These are phyloP conservation scores for Agrypnia vestita DNA, from an alignment of 1,140 invertebrate genomes.

Conservation along the genomic window DNA sequence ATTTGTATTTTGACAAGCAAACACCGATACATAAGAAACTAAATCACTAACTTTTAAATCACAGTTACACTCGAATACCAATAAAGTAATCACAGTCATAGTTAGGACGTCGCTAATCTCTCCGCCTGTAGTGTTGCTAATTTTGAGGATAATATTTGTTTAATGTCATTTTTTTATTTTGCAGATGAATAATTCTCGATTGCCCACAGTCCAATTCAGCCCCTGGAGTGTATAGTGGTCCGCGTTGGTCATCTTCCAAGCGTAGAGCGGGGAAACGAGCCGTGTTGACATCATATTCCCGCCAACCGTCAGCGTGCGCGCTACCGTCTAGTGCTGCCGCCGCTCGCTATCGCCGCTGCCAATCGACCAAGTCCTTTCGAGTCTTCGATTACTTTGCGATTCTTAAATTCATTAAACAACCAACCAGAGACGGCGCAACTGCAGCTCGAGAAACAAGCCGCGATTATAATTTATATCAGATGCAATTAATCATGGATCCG, in stretches of 20 bases:
- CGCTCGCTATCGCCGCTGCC: neutral
- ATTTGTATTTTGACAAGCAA: too few species aligned
- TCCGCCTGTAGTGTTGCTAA: too few species aligned
- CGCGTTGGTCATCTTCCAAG: slow-evolving; percentile 38
- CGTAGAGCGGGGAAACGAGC: slow-evolving; percentile 27
- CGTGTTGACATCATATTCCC: slow-evolving; percentile 29
- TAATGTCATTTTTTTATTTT: neutral
- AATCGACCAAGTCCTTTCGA: neutral
- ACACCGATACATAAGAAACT: too few species aligned
- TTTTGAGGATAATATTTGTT: neutral
- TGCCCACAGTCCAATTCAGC: neutral
- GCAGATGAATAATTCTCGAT: slow-evolving; percentile 32
- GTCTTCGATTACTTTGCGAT: neutral
- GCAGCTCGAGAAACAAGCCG: neutral
- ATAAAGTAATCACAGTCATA: too few species aligned
- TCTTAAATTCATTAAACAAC: neutral
- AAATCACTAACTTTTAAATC: too few species aligned
- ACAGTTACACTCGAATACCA: too few species aligned
- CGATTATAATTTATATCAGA: too few species aligned
- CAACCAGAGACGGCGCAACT: neutral
- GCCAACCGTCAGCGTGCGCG: neutral
- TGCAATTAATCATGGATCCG: slow-evolving; percentile 42
- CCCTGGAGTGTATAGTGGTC: neutral
- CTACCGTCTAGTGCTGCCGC: neutral
- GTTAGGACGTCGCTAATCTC: too few species aligned